Conservation (phyloP, 2,888 invertebrate species). For the Limnephilus rhombicus region DNA sequence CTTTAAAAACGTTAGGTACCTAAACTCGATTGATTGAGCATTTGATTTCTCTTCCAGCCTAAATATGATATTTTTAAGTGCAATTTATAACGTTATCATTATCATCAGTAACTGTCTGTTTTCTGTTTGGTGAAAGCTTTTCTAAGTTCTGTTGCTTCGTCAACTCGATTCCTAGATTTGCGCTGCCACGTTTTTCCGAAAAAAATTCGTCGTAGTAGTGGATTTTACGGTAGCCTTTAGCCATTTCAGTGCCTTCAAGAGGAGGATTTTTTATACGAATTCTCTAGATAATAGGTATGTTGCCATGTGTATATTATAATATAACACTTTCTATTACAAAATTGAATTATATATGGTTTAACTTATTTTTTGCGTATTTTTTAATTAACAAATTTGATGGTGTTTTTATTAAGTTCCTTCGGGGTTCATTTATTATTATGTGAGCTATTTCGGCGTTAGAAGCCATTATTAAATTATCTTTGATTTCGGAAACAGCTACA, state of each 20-base stretch:
- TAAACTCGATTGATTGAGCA: not conserved
- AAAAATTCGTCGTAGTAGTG: not conserved
- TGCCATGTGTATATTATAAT: no score
- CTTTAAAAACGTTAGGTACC: not conserved
- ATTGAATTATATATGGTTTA: no score
- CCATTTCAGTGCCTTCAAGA: not conserved
- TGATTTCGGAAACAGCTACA: no score
- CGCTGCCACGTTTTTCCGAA: not conserved
- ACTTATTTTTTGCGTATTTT: no score
- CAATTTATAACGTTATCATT: not conserved
- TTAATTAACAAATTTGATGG: no score
- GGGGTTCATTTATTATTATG: no score
- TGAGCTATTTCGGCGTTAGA: no score
- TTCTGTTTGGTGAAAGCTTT: not conserved
- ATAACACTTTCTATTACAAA: no score
- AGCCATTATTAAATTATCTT: no score
- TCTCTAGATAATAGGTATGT: no score
- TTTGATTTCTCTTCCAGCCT: not conserved
- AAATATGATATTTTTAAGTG: not conserved
- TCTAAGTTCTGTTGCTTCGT: not conserved
- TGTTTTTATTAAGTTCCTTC: no score
- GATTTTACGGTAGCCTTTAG: not conserved
- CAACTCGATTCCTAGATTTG: not conserved
- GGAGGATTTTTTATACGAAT: not conserved
- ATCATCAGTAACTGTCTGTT: not conserved